phyloP scores from a whole-genome alignment of 1,140 invertebrate genomes.

The Portunus trituberculatus region DNA sequence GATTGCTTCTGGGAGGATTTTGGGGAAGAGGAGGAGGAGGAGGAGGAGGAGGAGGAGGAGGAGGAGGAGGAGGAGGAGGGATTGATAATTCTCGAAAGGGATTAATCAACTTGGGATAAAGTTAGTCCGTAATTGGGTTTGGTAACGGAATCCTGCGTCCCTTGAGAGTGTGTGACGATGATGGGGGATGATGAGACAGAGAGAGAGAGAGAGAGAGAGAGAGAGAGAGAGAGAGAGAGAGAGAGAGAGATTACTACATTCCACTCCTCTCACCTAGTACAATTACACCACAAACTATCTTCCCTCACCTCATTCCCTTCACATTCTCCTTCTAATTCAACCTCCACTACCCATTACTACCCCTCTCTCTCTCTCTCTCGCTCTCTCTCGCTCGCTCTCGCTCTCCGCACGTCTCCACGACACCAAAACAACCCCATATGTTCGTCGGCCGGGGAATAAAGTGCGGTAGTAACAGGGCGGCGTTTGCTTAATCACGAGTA shows the following conservation, averaged over 20 bases:
- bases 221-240: slow-evolving; percentile 24
- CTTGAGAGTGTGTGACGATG: background rate
- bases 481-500: background rate
- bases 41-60: background rate
- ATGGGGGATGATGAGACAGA: background rate
- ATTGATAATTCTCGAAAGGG: slow-evolving; percentile 57
- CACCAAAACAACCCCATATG: background rate
- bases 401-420: background rate
- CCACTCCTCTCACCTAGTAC: background rate
- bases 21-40: background rate
- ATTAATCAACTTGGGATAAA: slow-evolving; percentile 64
- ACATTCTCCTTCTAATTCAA: background rate
- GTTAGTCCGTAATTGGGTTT: slow-evolving; percentile 62
- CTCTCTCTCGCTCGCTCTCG: background rate
- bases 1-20: background rate
- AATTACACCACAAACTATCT: background rate
- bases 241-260: slow-evolving; percentile 30
- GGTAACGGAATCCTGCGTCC: slow-evolving; percentile 45
- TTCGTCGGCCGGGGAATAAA: background rate
- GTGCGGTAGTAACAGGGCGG: background rate
- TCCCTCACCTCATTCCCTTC: background rate
- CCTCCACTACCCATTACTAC: background rate
- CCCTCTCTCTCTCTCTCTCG: background rate
- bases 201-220: background rate
- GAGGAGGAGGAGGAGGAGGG: background rate